Conservation (phyloP, 2,113 vertebrate species). For the Thoracochromis brauschi region DNA sequence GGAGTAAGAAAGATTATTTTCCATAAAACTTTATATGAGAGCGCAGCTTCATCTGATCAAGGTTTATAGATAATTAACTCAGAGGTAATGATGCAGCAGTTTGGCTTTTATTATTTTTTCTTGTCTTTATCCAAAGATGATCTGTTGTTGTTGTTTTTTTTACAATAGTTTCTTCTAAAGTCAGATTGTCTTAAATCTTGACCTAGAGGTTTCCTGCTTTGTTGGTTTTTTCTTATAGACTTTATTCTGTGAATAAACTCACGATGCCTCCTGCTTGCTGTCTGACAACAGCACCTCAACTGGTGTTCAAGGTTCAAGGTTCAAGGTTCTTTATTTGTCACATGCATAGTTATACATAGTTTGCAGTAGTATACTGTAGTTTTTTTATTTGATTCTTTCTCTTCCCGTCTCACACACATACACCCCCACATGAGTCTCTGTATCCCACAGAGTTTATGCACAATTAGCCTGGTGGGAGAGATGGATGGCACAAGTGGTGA, state of each 20-base stretch:
- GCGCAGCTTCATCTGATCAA: neutral
- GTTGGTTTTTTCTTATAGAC: neutral
- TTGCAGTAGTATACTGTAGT: no score
- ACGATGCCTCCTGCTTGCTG: neutral
- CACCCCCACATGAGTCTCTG: neutral
- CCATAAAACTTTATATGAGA: neutral
- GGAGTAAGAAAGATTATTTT: neutral
- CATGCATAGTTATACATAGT: no score
- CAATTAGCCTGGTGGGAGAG: conserved; percentile 61
- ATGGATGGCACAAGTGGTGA: conserved; percentile 53
- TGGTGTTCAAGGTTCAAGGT: neutral
- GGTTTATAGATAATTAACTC: neutral
- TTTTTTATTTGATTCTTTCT: neutral
- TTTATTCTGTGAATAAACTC: neutral
- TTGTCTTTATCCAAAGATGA: neutral
- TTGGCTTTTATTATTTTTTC: neutral
- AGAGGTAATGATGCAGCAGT: neutral
- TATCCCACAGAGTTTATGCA: conserved; percentile 47
- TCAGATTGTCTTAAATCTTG: neutral
- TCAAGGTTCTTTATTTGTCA: no score
- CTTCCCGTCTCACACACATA: neutral
- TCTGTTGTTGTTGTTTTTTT: neutral
- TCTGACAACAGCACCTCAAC: neutral
- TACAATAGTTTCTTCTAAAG: neutral
- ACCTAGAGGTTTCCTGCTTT: neutral